Percentiles rank a stretch among this genome's conserved stretches.
These are phyloP conservation scores for Protodeltote pygarga DNA, from an alignment of 2,888 invertebrate species.

Conservation along the genomic window DNA sequence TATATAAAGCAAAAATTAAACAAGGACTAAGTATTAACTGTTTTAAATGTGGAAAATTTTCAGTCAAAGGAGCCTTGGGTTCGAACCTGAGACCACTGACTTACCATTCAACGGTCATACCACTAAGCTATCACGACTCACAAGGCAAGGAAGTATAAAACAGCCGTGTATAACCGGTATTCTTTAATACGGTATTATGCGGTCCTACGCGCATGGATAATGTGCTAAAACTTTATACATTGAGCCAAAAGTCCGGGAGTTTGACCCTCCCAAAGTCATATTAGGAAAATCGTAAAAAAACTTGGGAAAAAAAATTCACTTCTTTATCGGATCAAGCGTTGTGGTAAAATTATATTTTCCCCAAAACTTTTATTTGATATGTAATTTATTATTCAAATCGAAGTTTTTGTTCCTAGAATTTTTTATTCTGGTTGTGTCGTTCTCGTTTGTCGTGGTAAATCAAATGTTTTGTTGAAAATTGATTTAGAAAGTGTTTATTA, in stretches of 20 bases:
- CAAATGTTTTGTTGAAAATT: constrained; percentile 6
- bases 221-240: constrained; percentile 37
- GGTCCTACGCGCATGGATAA: constrained; percentile 19
- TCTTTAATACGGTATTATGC: too few relatives aligned
- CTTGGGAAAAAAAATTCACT: constrained; percentile 18
- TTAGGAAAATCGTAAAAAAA: constrained; percentile 42
- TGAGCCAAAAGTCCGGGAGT: constrained; percentile 17
- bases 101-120: too few relatives aligned
- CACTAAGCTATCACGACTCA: too few relatives aligned
- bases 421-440: background rate
- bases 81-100: too few relatives aligned
- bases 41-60: too few relatives aligned
- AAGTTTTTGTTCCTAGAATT: constrained; percentile 21
- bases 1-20: too few relatives aligned
- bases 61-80: too few relatives aligned
- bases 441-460: constrained; percentile 4
- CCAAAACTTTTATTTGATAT: constrained; percentile 28
- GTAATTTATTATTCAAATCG: constrained; percentile 39
- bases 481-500: background rate
- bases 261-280: constrained; percentile 36
- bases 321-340: constrained; percentile 31
- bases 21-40: too few relatives aligned
- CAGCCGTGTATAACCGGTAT: too few relatives aligned
- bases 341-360: constrained; percentile 31
- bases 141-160: too few relatives aligned